These are phyloP conservation scores for Caenorhabditis japonica DNA, from an alignment of 2,888 invertebrate genomes.

Conservation along the genomic window DNA sequence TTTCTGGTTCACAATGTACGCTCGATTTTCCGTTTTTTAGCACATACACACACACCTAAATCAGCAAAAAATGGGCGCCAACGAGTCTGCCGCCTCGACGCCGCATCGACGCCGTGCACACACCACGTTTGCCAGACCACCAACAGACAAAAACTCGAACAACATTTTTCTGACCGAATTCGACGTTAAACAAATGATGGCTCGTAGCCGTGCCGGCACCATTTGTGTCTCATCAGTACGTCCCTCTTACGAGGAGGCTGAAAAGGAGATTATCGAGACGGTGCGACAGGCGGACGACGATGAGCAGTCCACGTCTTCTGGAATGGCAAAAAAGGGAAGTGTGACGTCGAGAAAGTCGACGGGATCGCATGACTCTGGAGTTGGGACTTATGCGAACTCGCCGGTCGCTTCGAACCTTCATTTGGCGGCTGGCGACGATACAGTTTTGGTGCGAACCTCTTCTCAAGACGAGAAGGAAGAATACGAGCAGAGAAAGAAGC, in stretches of 20 bases:
- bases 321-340: constrained; percentile 36
- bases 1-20: constrained; percentile 1
- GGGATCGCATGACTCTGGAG: constrained; percentile 41
- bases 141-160: constrained; percentile 28
- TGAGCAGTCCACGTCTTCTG: constrained; percentile 9
- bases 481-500: constrained; percentile 17
- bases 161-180: constrained; percentile 54
- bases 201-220: constrained; percentile 37
- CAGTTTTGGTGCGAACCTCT: background rate
- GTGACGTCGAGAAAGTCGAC: constrained; percentile 28
- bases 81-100: constrained; percentile 34
- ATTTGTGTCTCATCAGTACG: constrained; percentile 33
- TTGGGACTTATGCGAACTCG: constrained; percentile 38
- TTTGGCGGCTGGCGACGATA: constrained; percentile 23
- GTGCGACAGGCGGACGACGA: constrained; percentile 18
- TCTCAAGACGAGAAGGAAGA: constrained; percentile 16
- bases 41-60: background rate
- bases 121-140: constrained; percentile 18
- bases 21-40: constrained; percentile 30
- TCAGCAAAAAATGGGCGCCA: constrained; percentile 43
- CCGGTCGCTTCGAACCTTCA: constrained; percentile 31
- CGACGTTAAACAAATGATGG: constrained; percentile 64
- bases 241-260: constrained; percentile 19
- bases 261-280: constrained; percentile 27
- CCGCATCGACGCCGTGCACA: constrained; percentile 33